A percentile compares a stretch with the other conserved stretches of the same genome.
Evolutionary conservation across 2,888 invertebrate genomes (phyloP).

Genomic region (Dolichopus griseipennis): DNA sequence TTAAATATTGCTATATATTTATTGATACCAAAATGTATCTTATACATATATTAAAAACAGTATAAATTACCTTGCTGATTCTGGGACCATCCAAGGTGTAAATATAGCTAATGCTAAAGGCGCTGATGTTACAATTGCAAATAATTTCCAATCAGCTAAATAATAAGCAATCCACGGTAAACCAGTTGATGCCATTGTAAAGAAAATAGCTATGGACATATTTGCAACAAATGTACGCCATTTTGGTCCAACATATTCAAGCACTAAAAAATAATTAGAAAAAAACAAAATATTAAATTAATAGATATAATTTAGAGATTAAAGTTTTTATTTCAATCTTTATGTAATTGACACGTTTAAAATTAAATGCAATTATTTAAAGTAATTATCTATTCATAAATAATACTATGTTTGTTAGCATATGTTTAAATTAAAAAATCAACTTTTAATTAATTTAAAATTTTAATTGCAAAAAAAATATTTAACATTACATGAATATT

Average conservation of each 20-base stretch:
- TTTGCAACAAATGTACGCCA: constrained; percentile 86
- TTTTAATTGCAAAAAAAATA: no score
- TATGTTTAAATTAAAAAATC: no score
- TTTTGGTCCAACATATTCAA: constrained; percentile 83
- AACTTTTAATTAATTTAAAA: no score
- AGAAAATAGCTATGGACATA: constrained; percentile 83
- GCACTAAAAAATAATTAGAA: constrained; percentile 48
- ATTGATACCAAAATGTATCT: no score
- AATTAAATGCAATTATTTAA: no score
- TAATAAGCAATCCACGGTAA: constrained; percentile 79
- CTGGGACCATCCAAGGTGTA: constrained; percentile 71
- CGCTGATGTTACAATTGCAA: constrained; percentile 69
- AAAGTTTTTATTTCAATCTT: not conserved
- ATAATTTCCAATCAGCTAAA: constrained; percentile 68
- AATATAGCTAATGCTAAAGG: constrained; percentile 62
- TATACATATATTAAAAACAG: no score
- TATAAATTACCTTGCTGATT: constrained; percentile 62
- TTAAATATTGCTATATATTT: not conserved
- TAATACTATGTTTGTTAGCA: no score
- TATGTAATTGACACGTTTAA: no score
- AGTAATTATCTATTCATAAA: no score
- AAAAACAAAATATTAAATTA: constrained; percentile 9
- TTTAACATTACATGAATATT: no score
- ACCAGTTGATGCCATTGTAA: constrained; percentile 68
- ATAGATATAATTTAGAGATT: constrained; percentile 11